Evolutionary conservation across 2,888 invertebrate genomes (phyloP).

Genomic region (Hofmannophila pseudospretella): DNA sequence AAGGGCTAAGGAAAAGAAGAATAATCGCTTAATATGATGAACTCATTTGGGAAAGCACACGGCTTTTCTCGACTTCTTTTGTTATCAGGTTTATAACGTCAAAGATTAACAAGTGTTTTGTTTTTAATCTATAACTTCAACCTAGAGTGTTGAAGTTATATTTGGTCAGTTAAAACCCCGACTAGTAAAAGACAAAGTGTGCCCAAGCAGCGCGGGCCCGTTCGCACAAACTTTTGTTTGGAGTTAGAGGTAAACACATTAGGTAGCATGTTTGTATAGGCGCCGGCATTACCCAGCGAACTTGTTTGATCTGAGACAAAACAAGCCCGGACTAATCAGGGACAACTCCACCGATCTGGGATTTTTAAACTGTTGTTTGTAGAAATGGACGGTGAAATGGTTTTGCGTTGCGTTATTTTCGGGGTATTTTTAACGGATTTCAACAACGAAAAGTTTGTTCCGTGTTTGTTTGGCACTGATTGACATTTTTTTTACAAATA

Average conservation of each 20-base stretch:
- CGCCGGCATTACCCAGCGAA: constrained; percentile 49
- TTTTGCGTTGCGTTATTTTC: constrained; percentile 11
- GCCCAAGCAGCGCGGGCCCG: constrained; percentile 35
- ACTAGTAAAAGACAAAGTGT: too few species aligned
- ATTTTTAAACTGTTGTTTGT: constrained; percentile 40
- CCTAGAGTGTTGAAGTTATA: too few species aligned
- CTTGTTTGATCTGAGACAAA: constrained; percentile 66
- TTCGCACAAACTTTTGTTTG: constrained; percentile 63
- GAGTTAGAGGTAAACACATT: constrained; percentile 71
- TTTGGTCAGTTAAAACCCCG: too few species aligned
- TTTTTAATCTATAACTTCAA: too few species aligned
- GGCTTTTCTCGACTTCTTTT: too few species aligned
- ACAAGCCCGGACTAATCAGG: constrained; percentile 55
- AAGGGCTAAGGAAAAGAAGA: too few species aligned
- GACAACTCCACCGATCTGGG: constrained; percentile 47
- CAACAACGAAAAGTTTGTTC: not conserved
- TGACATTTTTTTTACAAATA: too few species aligned
- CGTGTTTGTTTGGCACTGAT: not conserved
- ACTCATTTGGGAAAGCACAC: too few species aligned
- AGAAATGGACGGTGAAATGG: constrained; percentile 13
- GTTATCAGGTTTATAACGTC: too few species aligned
- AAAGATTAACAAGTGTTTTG: too few species aligned
- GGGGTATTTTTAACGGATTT: constrained; percentile 10
- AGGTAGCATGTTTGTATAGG: constrained; percentile 68
- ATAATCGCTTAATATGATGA: too few species aligned